Base-by-base conservation (phyloP, 2,797 vertebrate species). In the Melanotaenia trifasciata region DNA sequence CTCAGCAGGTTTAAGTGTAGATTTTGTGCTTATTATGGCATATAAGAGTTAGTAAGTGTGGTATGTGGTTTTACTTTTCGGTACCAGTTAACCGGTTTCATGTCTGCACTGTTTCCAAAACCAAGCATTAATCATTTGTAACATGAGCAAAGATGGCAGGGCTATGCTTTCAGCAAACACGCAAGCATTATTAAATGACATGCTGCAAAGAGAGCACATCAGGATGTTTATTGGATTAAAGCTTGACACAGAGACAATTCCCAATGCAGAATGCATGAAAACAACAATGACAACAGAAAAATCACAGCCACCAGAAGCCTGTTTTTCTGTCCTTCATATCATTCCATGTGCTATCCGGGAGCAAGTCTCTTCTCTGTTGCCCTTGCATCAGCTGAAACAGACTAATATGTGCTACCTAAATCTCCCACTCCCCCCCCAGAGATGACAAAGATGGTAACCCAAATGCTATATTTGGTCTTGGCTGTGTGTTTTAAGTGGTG, bases 201-300 rank as follows among this genome's bases (percentile, higher is more conserved):
- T 80, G 67, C 85, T 67, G 86, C 85, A 87, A 86, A 89, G 84
- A 91, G 87, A 93, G 89, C 90, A 78, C 83, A 83, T 90, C 88
- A 71, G 72, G 89, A 84, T 86, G 84, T 89, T 93, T 91, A 93
- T 93, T 95, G 91, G 92, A 95, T 94, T 94, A 93, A 85, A 90
- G 87, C 85, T 83, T 84, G 89, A 91, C 89, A 89, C 58, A 63
- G 81, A 90, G 83, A 92, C 87, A 87, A 90, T 91, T 83, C 91
- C 85, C 84, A 74, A 72, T 68, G 83, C 87, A 80, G 80, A 89
- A 89, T 53, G 83, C 87, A 89, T 86, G 84, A 90, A 91, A 91
- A 90, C 90, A 91, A 90, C 82, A 89, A 87, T 86, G 87, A 90
- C 86, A 81, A 83, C 83, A 72, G n/a, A 53, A 87, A 75, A 38